Percentiles rank a stretch among this genome's conserved stretches.
These are phyloP conservation scores for Agrotis exclamationis DNA, from an alignment of 2,888 invertebrate genomes.

Conservation along the genomic window DNA sequence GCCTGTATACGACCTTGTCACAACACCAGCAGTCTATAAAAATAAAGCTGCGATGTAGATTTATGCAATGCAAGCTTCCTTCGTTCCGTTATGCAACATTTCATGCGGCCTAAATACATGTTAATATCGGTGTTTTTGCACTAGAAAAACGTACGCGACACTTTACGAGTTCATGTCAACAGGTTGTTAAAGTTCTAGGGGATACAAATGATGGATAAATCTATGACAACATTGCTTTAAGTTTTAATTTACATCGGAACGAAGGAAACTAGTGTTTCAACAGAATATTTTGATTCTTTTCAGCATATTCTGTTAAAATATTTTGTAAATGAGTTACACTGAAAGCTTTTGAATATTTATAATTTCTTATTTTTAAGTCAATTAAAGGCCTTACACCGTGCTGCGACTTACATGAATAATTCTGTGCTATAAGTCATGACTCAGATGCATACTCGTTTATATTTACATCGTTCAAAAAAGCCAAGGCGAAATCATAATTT, in stretches of 20 bases:
- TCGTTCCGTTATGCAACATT: slow-evolving; percentile 52
- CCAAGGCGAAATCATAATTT: slow-evolving; percentile 17
- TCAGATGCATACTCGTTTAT: slow-evolving; percentile 27
- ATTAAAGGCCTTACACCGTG: slow-evolving; percentile 22
- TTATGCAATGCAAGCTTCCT: slow-evolving; percentile 45
- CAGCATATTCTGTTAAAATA: slow-evolving; percentile 26
- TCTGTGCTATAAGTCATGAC: slow-evolving; percentile 21
- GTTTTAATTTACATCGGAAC: slow-evolving; percentile 29
- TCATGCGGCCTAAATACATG: slow-evolving; percentile 49
- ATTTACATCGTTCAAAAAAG: slow-evolving; percentile 26
- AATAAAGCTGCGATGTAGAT: slow-evolving; percentile 47
- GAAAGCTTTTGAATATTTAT: slow-evolving; percentile 44
- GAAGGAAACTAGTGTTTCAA: slow-evolving; percentile 31
- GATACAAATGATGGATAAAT: slow-evolving; percentile 1
- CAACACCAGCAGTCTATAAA: slow-evolving; percentile 39
- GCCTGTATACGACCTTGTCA: slow-evolving; percentile 55
- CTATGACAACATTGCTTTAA: neutral
- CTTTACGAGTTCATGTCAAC: slow-evolving; percentile 26
- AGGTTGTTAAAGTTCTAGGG: slow-evolving; percentile 29
- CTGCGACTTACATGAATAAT: slow-evolving; percentile 29
- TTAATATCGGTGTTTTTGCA: slow-evolving; percentile 26
- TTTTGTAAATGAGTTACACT: slow-evolving; percentile 21
- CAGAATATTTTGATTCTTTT: slow-evolving; percentile 8
- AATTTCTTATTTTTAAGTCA: slow-evolving; percentile 17
- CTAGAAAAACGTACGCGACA: slow-evolving; percentile 2